Evolutionary conservation across 2,113 vertebrate genomes (phyloP).

Genomic region (Nibea coibor): DNA sequence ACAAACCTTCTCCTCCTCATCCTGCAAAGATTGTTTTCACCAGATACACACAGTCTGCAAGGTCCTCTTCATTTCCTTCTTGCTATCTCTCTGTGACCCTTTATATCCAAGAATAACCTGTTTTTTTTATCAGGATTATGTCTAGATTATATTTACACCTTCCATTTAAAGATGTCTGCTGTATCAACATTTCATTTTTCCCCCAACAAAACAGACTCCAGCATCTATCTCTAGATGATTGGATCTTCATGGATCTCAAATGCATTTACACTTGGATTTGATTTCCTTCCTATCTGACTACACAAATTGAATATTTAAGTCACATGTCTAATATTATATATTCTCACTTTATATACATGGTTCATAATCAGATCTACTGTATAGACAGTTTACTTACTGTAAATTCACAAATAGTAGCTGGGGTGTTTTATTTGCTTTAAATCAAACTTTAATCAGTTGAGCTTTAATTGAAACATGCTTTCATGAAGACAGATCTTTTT

Average conservation of each 20-base stretch:
- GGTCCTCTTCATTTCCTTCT: conserved; percentile 12
- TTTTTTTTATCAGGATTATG: conserved; percentile 8
- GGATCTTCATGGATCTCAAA: not conserved
- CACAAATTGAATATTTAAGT: not conserved
- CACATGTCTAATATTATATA: not conserved
- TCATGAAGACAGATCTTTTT: not conserved
- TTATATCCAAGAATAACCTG: conserved; percentile 14
- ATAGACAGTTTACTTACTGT: not conserved
- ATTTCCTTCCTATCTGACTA: not conserved
- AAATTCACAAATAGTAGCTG: not conserved
- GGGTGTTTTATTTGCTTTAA: not conserved
- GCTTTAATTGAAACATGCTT: not conserved
- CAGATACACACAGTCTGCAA: conserved; percentile 7
- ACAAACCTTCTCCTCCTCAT: conserved; percentile 39
- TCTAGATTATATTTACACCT: conserved; percentile 20
- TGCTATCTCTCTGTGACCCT: conserved; percentile 14
- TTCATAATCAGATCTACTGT: not conserved
- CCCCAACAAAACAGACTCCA: too few relatives aligned
- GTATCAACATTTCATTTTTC: not conserved
- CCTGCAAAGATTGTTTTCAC: conserved; percentile 16
- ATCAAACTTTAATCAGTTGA: not conserved
- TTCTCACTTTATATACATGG: not conserved
- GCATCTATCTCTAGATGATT: not conserved
- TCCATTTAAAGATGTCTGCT: conserved; percentile 16
- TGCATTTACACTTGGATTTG: not conserved